These are phyloP conservation scores for Dicranocentrus wangi DNA, from an alignment of 2,888 invertebrate species.

Conservation along the genomic window DNA sequence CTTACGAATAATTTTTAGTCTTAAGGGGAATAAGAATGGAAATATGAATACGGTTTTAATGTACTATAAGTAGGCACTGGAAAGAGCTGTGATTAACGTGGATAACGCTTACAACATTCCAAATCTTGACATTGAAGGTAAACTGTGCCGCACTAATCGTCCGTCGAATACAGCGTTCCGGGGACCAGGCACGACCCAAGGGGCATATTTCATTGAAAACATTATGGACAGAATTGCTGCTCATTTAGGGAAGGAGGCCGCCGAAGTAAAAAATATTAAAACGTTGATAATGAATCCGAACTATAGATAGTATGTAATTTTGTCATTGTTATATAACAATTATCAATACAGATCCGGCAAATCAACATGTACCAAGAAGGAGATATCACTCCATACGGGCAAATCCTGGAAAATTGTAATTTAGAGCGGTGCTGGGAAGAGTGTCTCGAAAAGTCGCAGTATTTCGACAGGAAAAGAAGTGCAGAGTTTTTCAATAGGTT, in stretches of 20 bases:
- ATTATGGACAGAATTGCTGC: constrained; percentile 83
- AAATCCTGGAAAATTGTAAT: constrained; percentile 83
- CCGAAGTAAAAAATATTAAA: constrained; percentile 77
- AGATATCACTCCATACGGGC: constrained; percentile 85
- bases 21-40: too few relatives aligned
- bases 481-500: constrained; percentile 82
- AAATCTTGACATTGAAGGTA: constrained; percentile 73
- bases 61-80: constrained; percentile 31
- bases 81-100: constrained; percentile 74
- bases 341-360: constrained; percentile 76
- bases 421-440: constrained; percentile 86
- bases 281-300: neutral
- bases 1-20: too few relatives aligned
- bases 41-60: neutral
- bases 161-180: constrained; percentile 95
- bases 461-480: constrained; percentile 77
- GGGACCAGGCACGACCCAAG: constrained; percentile 93
- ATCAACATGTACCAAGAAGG: constrained; percentile 88
- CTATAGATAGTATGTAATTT: too few relatives aligned
- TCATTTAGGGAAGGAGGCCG: constrained; percentile 80
- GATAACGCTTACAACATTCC: constrained; percentile 83
- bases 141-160: constrained; percentile 89
- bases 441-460: constrained; percentile 82
- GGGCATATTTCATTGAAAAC: constrained; percentile 88
- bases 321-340: too few relatives aligned